phyloP scores from a whole-genome alignment of 2,797 vertebrate species.

The Trachurus trachurus region DNA sequence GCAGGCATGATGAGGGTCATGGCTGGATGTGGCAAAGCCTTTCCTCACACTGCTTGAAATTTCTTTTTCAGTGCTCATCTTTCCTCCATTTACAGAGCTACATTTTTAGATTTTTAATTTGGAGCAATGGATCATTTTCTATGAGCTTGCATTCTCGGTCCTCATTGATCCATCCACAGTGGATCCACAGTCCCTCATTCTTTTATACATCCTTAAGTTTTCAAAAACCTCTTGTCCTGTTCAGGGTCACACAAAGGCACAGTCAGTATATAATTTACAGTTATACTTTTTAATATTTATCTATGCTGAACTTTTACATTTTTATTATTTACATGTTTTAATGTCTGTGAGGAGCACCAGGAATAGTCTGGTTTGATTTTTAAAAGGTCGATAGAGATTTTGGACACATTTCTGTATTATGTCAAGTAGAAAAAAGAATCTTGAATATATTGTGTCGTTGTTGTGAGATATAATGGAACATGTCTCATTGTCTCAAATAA shows the following conservation, averaged over 20 bases:
- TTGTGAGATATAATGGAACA: neutral
- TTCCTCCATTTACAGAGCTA: neutral
- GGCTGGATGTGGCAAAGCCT: conserved; percentile 44
- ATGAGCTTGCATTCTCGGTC: neutral
- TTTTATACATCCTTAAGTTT: neutral
- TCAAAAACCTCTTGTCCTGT: neutral
- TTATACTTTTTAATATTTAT: neutral
- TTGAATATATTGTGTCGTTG: neutral
- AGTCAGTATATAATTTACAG: too few species aligned
- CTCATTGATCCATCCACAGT: neutral
- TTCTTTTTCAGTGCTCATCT: neutral
- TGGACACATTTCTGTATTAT: neutral
- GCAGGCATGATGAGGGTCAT: conserved; percentile 53
- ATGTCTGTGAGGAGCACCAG: neutral
- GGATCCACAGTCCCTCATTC: neutral
- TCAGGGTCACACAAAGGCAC: neutral
- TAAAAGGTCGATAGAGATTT: neutral
- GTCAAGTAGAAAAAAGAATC: neutral
- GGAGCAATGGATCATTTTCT: neutral
- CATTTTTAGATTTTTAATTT: neutral
- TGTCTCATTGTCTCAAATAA: neutral
- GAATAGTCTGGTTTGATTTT: too few species aligned
- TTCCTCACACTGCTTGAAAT: neutral
- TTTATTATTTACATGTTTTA: neutral
- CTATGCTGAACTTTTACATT: neutral